Conservation (phyloP, 2,797 vertebrate species). For the Presbytis comata region DNA sequence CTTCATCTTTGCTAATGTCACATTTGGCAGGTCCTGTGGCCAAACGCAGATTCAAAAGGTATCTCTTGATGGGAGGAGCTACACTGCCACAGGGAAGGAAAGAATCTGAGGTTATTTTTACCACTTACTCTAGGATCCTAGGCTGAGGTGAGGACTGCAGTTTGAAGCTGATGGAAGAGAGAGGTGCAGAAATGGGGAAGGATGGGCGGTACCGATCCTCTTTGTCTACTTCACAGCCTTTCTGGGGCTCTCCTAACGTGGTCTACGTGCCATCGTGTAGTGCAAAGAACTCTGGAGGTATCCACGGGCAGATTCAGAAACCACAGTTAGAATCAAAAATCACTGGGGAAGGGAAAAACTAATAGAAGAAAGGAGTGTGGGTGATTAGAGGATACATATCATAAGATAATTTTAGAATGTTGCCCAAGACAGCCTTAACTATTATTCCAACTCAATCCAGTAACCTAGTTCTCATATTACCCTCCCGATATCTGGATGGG, state of each 20-base stretch:
- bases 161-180: background rate
- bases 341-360: background rate
- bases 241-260: background rate
- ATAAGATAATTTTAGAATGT: background rate
- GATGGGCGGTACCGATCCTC: background rate
- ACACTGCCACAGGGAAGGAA: background rate
- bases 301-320: background rate
- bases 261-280: background rate
- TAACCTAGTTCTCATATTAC: background rate
- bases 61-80: background rate
- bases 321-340: background rate
- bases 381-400: background rate
- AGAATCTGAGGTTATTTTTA: background rate
- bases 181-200: background rate
- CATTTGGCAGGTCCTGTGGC: background rate
- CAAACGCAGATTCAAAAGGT: background rate
- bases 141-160: background rate
- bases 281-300: background rate
- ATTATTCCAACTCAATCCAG: background rate
- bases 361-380: background rate
- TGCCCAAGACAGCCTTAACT: background rate
- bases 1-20: background rate
- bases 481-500: background rate
- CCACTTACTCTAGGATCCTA: background rate
- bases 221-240: background rate